These are phyloP conservation scores for Callaeas wilsoni DNA, from an alignment of 2,113 vertebrate genomes.

Conservation along the genomic window DNA sequence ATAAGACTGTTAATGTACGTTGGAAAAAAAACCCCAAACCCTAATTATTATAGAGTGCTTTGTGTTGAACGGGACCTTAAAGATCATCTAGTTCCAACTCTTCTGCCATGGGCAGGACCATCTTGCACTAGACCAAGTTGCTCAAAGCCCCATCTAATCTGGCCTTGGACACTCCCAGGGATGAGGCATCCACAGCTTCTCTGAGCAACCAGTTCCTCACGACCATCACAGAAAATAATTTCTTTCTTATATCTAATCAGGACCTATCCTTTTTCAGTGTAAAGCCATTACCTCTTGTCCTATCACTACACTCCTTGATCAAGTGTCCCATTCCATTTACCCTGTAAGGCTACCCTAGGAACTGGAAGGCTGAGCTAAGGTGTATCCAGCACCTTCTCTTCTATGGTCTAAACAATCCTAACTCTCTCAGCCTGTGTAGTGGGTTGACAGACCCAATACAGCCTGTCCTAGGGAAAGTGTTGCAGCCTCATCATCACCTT, in stretches of 20 bases:
- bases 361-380: neutral
- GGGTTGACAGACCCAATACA: too few species aligned
- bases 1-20: neutral
- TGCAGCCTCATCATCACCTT: neutral
- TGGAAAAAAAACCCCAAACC: neutral
- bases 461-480: neutral
- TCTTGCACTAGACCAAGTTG: neutral
- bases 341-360: neutral
- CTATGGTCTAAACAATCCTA: neutral
- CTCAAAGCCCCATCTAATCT: neutral
- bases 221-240: neutral
- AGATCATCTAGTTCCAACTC: neutral
- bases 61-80: neutral
- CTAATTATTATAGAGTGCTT: neutral
- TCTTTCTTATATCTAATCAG: neutral
- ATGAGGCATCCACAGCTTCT: neutral
- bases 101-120: neutral
- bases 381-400: neutral
- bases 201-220: neutral
- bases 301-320: neutral
- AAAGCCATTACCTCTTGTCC: neutral
- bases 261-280: neutral
- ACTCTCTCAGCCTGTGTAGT: neutral
- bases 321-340: neutral
- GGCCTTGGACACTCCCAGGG: neutral